phyloP scores from a whole-genome alignment of 2,797 vertebrate species.

The Pseudomugil tenellus region DNA sequence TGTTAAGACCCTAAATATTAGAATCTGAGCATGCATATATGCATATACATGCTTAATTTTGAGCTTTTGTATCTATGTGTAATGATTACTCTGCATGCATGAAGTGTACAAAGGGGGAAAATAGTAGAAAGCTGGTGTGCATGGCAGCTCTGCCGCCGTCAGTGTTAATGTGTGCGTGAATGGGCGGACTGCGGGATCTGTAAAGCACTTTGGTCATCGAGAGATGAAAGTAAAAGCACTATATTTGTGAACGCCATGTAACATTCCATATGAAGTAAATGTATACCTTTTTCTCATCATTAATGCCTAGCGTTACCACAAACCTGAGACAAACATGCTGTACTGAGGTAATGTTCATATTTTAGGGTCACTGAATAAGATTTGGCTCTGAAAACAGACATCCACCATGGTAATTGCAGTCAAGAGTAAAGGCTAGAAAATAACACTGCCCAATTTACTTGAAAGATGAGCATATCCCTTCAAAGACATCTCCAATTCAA shows the following conservation, averaged over 20 bases:
- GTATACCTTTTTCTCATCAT: conserved; percentile 31
- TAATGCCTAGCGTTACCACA: conserved; percentile 31
- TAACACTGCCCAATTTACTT: conserved; percentile 53
- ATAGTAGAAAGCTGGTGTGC: too few species aligned
- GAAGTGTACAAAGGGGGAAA: too few species aligned
- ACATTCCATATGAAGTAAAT: conserved; percentile 5
- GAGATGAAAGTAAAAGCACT: too few species aligned
- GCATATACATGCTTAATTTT: too few species aligned
- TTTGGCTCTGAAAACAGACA: conserved; percentile 65
- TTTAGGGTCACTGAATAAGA: conserved; percentile 57
- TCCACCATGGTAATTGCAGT: conserved; percentile 71
- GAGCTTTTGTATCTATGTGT: too few species aligned
- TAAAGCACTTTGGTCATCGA: too few species aligned
- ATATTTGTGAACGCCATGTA: too few species aligned
- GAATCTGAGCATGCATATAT: background rate
- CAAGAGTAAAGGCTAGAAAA: conserved; percentile 64
- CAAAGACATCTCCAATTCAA: conserved; percentile 50
- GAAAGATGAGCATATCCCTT: conserved; percentile 68
- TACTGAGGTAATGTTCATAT: conserved; percentile 53
- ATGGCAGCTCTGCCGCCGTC: too few species aligned
- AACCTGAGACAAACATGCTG: conserved; percentile 47
- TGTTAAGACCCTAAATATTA: background rate
- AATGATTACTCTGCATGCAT: too few species aligned
- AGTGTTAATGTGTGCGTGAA: too few species aligned
- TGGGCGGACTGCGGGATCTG: too few species aligned